Base-by-base conservation (phyloP, 1,140 invertebrate species). In the Drosophila ercepeae region DNA sequence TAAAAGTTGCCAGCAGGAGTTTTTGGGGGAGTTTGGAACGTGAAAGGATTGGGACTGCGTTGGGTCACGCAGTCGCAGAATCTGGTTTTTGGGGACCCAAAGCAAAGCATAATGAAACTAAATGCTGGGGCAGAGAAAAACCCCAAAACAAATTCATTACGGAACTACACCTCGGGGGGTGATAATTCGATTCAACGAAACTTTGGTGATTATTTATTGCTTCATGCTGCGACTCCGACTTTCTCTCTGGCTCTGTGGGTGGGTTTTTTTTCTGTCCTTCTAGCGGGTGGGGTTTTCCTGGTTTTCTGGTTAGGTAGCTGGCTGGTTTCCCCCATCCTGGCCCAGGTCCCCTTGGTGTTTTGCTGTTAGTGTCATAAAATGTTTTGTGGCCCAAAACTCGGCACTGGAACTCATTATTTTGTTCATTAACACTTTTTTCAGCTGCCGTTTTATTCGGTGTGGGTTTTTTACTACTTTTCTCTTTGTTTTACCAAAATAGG, bases 131-230 rank as follows among this genome's bases (percentile, higher is more conserved):
- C 11, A 32, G 74, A 68, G 63, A 50, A 78, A 88, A 81, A 64
- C 82, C 83, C 78, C 75, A 82, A 88, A 88, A 88, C 82, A 88
- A 88, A 88, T 88, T 88, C 83, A 88, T 88, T 88, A 88, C 74
- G 70, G 77, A 89, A 88, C 82, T 88, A 81, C 82, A 88, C 82
- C 82, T 88, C 70, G 75, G 82, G 82, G 82, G 82, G 82, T 89
- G 83, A 88, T 88, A 88, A 88, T 88, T 88, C 82, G 82, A 88
- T 88, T 88, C 82, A 88, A 65, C 83, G 75, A 89, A 88, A 88
- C 82, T 88, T 88, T 88, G 61, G 83, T 88, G 82, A 88, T 88
- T 89, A 88, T 88, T 89, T 88, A 88, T 88, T 88, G 82, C 82
- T 78, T 75, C 82, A 88, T 82, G 77, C 77, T 53, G 78, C 61